Conservation (phyloP, 2,797 vertebrate genomes). For the Melanogrammus aeglefinus region DNA sequence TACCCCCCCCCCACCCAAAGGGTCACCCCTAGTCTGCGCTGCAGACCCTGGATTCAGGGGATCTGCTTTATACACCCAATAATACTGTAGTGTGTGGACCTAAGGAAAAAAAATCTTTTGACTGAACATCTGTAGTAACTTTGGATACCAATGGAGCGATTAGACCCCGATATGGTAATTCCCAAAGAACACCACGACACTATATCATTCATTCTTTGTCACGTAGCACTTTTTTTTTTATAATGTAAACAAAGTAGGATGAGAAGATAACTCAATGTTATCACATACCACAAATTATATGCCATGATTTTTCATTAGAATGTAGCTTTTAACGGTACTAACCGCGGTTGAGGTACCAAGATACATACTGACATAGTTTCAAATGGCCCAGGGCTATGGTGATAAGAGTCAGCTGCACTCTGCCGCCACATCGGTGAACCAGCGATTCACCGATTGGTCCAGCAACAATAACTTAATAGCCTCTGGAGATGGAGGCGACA, state of each 20-base stretch:
- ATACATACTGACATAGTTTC: not conserved
- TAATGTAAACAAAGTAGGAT: not conserved
- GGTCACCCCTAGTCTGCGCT: not conserved
- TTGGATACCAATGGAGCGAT: not conserved
- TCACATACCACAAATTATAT: too few relatives aligned
- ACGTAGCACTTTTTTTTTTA: not conserved
- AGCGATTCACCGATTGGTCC: not conserved
- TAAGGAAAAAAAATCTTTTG: not conserved
- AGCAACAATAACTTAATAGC: not conserved
- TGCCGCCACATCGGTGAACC: not conserved
- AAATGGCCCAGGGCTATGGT: not conserved
- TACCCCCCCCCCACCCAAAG: slow-evolving; percentile 18
- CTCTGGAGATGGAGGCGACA: not conserved
- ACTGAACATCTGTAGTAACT: not conserved
- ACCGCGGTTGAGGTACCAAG: not conserved
- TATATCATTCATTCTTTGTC: not conserved
- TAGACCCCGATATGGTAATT: not conserved
- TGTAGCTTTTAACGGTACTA: not conserved
- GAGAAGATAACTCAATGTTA: not conserved
- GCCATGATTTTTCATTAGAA: too few relatives aligned
- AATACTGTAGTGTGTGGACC: not conserved
- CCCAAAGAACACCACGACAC: not conserved
- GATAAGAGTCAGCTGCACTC: not conserved
- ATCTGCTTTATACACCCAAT: not conserved
- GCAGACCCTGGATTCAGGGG: not conserved